These are phyloP conservation scores for Falco naumanni DNA, from an alignment of 2,797 vertebrate genomes.

Conservation along the genomic window DNA sequence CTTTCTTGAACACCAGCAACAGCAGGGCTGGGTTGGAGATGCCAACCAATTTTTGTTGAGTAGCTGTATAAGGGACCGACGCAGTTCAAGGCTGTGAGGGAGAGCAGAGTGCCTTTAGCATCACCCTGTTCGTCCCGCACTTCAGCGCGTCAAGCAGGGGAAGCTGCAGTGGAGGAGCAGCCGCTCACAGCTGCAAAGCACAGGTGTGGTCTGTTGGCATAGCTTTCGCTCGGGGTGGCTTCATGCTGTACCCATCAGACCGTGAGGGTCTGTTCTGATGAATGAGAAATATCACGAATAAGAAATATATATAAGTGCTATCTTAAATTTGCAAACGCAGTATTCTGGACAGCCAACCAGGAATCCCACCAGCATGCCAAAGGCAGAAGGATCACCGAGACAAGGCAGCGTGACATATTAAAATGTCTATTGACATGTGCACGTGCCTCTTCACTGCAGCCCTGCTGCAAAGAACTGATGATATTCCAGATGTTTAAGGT, in stretches of 20 bases:
- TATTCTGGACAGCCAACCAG: neutral
- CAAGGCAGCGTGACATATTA: neutral
- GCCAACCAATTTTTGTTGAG: neutral
- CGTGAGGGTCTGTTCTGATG: neutral
- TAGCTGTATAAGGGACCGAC: neutral
- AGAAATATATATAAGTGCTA: fast-evolving
- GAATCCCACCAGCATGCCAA: neutral
- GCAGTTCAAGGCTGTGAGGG: neutral
- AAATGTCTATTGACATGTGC: neutral
- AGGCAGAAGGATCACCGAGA: neutral
- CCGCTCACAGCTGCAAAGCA: fast-evolving
- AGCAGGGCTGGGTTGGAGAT: fast-evolving
- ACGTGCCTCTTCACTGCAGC: fast-evolving
- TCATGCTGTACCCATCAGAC: neutral
- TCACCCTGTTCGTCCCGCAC: neutral
- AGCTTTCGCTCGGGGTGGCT: neutral
- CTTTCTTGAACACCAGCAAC: neutral
- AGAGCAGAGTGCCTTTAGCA: neutral
- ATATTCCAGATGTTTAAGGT: neutral
- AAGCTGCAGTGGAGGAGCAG: neutral
- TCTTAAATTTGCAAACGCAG: fast-evolving
- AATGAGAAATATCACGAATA: fast-evolving
- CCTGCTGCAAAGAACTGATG: neutral
- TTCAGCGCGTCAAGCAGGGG: fast-evolving
- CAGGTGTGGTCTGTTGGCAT: fast-evolving